Conservation (phyloP, 2,888 invertebrate species). For the Heliconius ismenius region DNA sequence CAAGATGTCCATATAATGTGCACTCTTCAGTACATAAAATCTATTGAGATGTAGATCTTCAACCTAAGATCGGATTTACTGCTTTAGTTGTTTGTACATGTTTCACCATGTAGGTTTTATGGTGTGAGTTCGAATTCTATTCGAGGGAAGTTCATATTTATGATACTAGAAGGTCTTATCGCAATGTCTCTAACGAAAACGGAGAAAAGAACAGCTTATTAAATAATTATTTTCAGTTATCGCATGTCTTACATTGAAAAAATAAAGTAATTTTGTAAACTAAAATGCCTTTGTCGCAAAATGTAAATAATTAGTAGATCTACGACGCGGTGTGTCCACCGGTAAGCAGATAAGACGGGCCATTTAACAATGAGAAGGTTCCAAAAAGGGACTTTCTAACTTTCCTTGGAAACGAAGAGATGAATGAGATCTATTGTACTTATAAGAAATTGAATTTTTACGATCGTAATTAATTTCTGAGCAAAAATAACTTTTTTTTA, state of each 20-base stretch:
- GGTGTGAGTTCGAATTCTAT: too few relatives aligned
- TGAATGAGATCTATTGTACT: neutral
- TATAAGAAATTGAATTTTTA: neutral
- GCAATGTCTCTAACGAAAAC: too few relatives aligned
- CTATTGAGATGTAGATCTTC: too few relatives aligned
- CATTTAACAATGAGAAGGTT: conserved; percentile 9
- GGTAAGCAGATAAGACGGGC: neutral
- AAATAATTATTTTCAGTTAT: neutral
- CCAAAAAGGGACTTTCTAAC: neutral
- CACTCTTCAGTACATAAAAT: too few relatives aligned
- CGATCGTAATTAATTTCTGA: neutral
- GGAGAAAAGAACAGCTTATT: neutral
- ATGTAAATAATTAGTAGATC: neutral
- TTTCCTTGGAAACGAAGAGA: neutral
- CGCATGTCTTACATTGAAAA: neutral
- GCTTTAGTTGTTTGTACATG: neutral
- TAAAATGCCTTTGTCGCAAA: neutral
- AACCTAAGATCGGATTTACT: neutral
- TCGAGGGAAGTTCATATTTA: too few relatives aligned
- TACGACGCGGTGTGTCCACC: neutral
- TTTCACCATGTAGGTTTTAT: neutral
- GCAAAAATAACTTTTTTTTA: neutral
- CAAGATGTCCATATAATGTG: neutral
- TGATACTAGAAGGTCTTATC: too few relatives aligned
- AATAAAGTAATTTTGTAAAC: neutral